These are phyloP conservation scores for Sinohyriopsis cumingii DNA, from an alignment of 2,888 invertebrate species.

Conservation along the genomic window DNA sequence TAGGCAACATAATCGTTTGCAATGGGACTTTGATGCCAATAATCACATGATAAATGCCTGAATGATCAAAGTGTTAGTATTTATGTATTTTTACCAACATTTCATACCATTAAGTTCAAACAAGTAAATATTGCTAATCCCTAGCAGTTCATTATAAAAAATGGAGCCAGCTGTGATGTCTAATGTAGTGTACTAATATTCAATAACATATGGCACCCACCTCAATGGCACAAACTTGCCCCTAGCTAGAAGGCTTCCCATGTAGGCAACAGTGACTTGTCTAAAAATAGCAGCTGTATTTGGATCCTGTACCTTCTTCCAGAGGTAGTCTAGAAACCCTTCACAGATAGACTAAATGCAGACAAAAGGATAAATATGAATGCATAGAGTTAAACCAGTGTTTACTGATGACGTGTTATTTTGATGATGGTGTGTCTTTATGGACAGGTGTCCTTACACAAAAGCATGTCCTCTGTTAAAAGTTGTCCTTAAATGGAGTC, in stretches of 20 bases:
- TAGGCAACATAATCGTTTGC: no score
- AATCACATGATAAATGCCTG: no score
- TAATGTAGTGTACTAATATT: neutral
- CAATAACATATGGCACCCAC: slow-evolving; percentile 12
- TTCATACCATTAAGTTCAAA: no score
- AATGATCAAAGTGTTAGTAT: no score
- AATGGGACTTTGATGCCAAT: no score
- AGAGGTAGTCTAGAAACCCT: slow-evolving; percentile 81
- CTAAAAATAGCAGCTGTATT: slow-evolving; percentile 79
- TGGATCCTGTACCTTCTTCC: slow-evolving; percentile 82
- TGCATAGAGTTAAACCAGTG: neutral
- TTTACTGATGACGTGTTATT: neutral
- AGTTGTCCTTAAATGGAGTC: no score
- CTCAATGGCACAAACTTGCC: slow-evolving; percentile 76
- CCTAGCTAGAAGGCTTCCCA: slow-evolving; percentile 83
- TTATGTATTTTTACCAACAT: no score
- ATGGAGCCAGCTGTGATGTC: neutral
- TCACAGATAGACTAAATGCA: slow-evolving; percentile 73
- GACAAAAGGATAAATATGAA: neutral
- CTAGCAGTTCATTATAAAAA: neutral
- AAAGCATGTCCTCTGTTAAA: no score
- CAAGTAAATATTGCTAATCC: no score
- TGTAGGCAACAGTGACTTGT: slow-evolving; percentile 82
- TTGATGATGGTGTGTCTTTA: no score
- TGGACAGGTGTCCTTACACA: no score